These are phyloP conservation scores for Aegithalos caudatus DNA, from an alignment of 2,113 vertebrate genomes.

Conservation along the genomic window DNA sequence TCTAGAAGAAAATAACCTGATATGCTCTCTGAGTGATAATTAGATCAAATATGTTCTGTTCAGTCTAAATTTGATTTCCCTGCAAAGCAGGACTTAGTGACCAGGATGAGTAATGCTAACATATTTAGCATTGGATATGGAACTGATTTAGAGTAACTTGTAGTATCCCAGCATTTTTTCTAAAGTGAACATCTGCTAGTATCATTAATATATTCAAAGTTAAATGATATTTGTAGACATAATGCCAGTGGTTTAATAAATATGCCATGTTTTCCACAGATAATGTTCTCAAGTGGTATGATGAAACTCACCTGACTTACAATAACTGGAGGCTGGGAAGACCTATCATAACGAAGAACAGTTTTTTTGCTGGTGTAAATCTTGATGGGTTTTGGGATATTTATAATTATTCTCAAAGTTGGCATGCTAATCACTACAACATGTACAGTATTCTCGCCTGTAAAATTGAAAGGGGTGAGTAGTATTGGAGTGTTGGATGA, in stretches of 20 bases:
- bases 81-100: neutral
- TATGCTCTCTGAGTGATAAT: neutral
- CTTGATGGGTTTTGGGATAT: conserved; percentile 83
- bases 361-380: conserved; percentile 83
- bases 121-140: neutral
- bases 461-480: conserved; percentile 90
- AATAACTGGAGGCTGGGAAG: conserved; percentile 87
- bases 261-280: conserved; percentile 68
- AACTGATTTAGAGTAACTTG: neutral
- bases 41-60: neutral
- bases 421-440: conserved; percentile 69
- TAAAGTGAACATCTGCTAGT: neutral
- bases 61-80: neutral
- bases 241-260: neutral
- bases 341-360: conserved; percentile 65
- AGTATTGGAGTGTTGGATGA: neutral
- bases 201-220: neutral
- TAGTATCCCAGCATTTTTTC: neutral
- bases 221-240: neutral
- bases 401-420: conserved; percentile 28
- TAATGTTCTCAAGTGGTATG: conserved; percentile 84
- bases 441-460: conserved; percentile 85
- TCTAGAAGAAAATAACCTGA: neutral
- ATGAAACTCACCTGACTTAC: conserved; percentile 85
- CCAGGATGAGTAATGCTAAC: neutral